A percentile compares a stretch with the other conserved stretches of the same genome.
phyloP scores from a whole-genome alignment of 2,797 vertebrate genomes.

The Myripristis murdjan region DNA sequence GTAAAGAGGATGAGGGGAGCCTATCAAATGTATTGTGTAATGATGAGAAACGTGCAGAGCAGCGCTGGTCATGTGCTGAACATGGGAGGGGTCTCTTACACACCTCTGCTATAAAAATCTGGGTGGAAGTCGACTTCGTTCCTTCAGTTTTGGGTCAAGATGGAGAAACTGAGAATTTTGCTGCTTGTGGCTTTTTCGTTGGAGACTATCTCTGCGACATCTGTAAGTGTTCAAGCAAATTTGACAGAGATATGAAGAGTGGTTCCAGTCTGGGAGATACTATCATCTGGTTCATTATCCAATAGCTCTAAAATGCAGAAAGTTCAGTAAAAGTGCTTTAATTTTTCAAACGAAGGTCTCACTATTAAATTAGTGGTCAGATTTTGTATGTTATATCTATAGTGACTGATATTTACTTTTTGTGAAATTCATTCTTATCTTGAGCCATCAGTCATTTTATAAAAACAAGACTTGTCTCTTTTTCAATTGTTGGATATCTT shows the following conservation, averaged over 20 bases:
- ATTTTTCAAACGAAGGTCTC: too few relatives aligned
- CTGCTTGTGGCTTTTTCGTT: not conserved
- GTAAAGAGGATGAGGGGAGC: not conserved
- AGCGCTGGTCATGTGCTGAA: too few relatives aligned
- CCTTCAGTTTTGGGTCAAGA: not conserved
- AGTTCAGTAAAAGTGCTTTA: not conserved
- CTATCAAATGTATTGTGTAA: not conserved
- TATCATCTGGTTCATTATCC: not conserved
- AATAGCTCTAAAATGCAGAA: too few relatives aligned
- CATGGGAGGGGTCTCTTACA: too few relatives aligned
- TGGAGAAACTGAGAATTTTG: not conserved
- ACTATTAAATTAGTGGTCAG: too few relatives aligned
- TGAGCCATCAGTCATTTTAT: too few relatives aligned
- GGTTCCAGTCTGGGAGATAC: too few relatives aligned
- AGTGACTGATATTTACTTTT: too few relatives aligned
- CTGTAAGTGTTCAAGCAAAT: conserved; percentile 1
- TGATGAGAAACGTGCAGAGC: too few relatives aligned
- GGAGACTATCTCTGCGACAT: not conserved
- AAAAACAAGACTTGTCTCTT: too few relatives aligned
- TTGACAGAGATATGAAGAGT: not conserved
- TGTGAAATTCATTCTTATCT: too few relatives aligned
- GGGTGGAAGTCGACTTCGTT: not conserved
- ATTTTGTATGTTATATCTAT: too few relatives aligned
- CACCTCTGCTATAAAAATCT: not conserved
- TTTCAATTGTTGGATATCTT: not conserved